Evolutionary conservation across 2,113 vertebrate genomes (phyloP), one percentile per base, ranked within the genome.

Genomic region (Scolopax mira): DNA sequence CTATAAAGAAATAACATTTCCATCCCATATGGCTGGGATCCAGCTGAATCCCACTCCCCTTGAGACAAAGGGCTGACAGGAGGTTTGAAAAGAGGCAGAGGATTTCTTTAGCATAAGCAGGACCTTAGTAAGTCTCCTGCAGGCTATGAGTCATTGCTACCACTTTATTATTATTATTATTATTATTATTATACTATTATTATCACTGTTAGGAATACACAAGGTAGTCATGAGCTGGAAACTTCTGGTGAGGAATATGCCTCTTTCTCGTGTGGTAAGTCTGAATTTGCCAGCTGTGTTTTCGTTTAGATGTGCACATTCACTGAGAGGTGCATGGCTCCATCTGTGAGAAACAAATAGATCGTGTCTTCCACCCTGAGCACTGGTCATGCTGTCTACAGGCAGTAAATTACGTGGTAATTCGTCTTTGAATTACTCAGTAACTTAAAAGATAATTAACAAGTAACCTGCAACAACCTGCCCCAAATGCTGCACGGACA

Each of bases 391-490:
- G 89, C 44, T 75, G 58, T 85, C 92, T 89, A 17, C 82, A 91
- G 67, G 52, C 75, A 80, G 89, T 81, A 95, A 96, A 95, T 96
- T 95, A 91, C 85, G 57, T 1, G 4, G 67, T 91, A 94, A 97
- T 97, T 92, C 35, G 0, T 79, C 89, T 42, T 73, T 61, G 84
- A 93, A 97, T 96, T 95, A 95, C 79, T 65, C 23, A n/a, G 90
- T 95, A 88, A 96, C 72, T 92, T 81, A 90, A 70, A 64, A 58
- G 88, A 88, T 96, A 96, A 97, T 97, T 93, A 90, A 49, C 82
- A 55, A 88, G 95, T 85, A 94, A 92, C 92, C 51, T 84, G 94
- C 84, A 13, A 58, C 49, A 89, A 86, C 94, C 75, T 94, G 95
- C 90, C 96, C 92, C 55, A 52, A 78, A 30, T 62, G 35, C 41